Base-by-base conservation (phyloP, 2,888 invertebrate genomes). In the Chesias legatella region DNA sequence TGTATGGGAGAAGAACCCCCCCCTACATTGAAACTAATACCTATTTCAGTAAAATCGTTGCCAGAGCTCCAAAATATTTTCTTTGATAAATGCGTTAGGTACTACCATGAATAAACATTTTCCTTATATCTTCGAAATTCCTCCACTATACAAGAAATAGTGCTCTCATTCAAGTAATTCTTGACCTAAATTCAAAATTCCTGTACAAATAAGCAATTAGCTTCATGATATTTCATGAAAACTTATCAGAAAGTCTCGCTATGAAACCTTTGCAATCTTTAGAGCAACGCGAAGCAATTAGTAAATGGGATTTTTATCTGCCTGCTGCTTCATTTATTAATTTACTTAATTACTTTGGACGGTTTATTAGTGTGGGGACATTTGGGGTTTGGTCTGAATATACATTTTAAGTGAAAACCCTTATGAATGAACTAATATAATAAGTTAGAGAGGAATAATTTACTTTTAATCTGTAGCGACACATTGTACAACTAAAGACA, bases 251-350 rank as follows among this genome's bases (percentile, higher is more conserved):
- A 37, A 43, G 48, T 31, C 48, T 46, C 38, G 33, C 33, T 44
- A 50, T 47, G 42, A 45, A 51, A 46, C 48, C 46, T 40, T 36
- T 22, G 35, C n/a, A 10, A 22, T 31, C 34, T 30, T 55, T 57
- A 56, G 56, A 51, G 57, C 47, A 38, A 31, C 51, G 52, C 43
- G 32, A 23, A 40, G 56, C 64, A 65, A 71, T 72, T 73, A 70
- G 52, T 59, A 67, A 73, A 73, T 73, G 65, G 58, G 65, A 61
- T 67, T 70, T 72, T 73, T 68, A 69, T 69, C 69, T 59, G 29
- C 17, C 34, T 33, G 48, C 36, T 58, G 58, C 58, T 62, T 54
- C 37, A 48, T 52, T 60, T 56, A 56, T 60, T 58, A 63, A 60
- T 56, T 60, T n/a, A n/a, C n/a, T n/a, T 63, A 46, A 56, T 58